Percentiles rank a stretch among this genome's conserved stretches.
These are phyloP conservation scores for Ecdyonurus torrentis DNA, from an alignment of 2,888 invertebrate genomes.

Conservation along the genomic window DNA sequence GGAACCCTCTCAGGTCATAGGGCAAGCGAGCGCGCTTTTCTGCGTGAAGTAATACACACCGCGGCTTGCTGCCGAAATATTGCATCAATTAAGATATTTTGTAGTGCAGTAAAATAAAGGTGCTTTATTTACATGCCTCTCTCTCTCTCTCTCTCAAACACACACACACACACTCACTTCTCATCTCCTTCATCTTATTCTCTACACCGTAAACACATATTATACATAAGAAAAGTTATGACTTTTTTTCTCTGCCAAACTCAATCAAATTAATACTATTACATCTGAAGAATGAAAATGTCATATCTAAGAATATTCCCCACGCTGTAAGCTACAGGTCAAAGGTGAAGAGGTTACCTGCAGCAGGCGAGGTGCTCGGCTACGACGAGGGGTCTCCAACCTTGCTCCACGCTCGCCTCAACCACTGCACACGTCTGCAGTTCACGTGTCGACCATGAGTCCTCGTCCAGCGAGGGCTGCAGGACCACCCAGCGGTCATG, in stretches of 20 bases:
- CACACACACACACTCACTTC: no score
- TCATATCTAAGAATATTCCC: no score
- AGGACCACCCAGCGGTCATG: slow-evolving; percentile 9
- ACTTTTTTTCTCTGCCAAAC: no score
- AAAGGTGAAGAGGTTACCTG: no score
- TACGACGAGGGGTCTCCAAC: slow-evolving; percentile 18
- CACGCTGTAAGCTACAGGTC: no score
- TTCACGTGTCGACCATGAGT: neutral
- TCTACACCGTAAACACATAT: no score
- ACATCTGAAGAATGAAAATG: no score
- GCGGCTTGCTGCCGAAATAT: neutral
- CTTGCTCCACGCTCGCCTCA: slow-evolving; percentile 15
- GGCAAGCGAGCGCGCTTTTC: neutral
- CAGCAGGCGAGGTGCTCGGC: slow-evolving; percentile 18
- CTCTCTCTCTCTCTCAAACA: no score
- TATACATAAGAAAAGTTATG: no score
- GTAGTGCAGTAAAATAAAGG: neutral
- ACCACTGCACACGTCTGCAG: slow-evolving; percentile 17
- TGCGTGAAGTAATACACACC: neutral
- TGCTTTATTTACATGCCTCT: no score
- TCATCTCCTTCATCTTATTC: no score
- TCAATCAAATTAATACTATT: no score
- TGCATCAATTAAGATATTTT: neutral
- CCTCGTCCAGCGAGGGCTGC: slow-evolving; percentile 8
- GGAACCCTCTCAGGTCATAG: neutral